These are phyloP conservation scores for Motacilla tschutschensis DNA, from an alignment of 2,113 vertebrate species.

Conservation along the genomic window DNA sequence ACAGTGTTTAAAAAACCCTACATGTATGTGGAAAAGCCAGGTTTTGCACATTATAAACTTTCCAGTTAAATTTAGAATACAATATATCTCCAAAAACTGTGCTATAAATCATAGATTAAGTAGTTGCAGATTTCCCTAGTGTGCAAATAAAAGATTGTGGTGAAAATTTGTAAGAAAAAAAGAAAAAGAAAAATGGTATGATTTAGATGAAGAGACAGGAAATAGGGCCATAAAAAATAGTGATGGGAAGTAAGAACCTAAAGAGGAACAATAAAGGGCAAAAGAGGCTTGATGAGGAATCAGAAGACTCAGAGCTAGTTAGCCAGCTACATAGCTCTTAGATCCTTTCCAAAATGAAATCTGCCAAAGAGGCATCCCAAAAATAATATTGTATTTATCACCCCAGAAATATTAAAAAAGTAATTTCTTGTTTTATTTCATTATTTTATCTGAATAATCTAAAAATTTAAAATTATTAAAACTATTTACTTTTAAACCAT, in stretches of 20 bases:
- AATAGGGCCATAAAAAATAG: background rate
- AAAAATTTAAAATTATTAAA: background rate
- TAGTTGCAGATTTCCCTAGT: background rate
- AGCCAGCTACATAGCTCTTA: slow-evolving; percentile 14
- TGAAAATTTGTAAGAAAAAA: background rate
- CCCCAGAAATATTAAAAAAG: slow-evolving; percentile 11
- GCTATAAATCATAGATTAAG: background rate
- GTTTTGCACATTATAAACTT: slow-evolving; percentile 1
- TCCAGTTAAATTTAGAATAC: slow-evolving; percentile 12
- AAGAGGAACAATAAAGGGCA: background rate
- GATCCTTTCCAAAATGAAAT: slow-evolving; percentile 6
- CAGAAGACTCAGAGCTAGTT: background rate
- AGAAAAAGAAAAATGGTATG: background rate
- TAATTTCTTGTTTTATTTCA: background rate
- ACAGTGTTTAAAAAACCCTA: background rate
- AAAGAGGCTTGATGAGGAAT: slow-evolving; percentile 12
- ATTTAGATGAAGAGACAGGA: background rate
- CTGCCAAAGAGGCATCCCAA: slow-evolving; percentile 18
- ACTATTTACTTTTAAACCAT: background rate
- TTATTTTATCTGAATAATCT: background rate
- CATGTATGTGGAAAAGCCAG: background rate
- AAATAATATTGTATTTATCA: slow-evolving; percentile 35
- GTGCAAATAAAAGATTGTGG: background rate
- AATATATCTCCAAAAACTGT: background rate
- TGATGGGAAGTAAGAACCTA: background rate